Evolutionary conservation across 2,888 invertebrate genomes (phyloP).

Genomic region (Cynaeus angustus): DNA sequence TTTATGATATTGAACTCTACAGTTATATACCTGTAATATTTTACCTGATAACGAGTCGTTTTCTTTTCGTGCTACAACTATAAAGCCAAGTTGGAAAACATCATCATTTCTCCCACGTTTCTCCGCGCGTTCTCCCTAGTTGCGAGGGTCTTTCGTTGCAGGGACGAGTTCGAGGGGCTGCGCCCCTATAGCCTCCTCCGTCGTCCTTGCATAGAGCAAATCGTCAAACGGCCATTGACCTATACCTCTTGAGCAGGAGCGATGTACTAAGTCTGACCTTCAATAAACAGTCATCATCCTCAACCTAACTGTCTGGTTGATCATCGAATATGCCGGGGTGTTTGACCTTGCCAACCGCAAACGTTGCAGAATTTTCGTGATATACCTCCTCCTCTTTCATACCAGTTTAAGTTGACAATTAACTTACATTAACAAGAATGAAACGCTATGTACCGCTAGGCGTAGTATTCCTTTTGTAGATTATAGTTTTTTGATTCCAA

Average conservation of each 20-base stretch:
- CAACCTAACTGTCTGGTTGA: conserved; percentile 56
- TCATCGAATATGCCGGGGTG: conserved; percentile 51
- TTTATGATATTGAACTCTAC: no score
- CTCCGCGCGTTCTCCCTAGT: conserved; percentile 30
- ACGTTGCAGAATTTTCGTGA: conserved; percentile 41
- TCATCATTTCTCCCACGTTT: conserved; percentile 34
- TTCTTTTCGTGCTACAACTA: neutral
- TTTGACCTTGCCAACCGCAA: conserved; percentile 48
- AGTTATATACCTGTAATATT: no score
- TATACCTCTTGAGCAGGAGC: conserved; percentile 48
- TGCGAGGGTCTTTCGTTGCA: conserved; percentile 11
- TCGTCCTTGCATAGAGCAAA: conserved; percentile 34
- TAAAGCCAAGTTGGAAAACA: conserved; percentile 10
- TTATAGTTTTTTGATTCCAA: neutral
- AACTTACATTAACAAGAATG: conserved; percentile 20
- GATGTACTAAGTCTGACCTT: conserved; percentile 53
- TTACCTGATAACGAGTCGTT: neutral
- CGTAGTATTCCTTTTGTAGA: conserved; percentile 20
- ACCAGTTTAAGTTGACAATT: conserved; percentile 35
- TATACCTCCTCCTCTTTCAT: conserved; percentile 10
- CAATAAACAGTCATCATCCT: conserved; percentile 53
- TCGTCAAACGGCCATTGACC: conserved; percentile 51
- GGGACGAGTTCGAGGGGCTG: conserved; percentile 17
- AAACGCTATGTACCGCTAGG: conserved; percentile 23
- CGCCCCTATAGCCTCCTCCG: neutral